Base-by-base conservation (phyloP, 2,888 invertebrate genomes). In the Hirtodrosophila confusa region DNA sequence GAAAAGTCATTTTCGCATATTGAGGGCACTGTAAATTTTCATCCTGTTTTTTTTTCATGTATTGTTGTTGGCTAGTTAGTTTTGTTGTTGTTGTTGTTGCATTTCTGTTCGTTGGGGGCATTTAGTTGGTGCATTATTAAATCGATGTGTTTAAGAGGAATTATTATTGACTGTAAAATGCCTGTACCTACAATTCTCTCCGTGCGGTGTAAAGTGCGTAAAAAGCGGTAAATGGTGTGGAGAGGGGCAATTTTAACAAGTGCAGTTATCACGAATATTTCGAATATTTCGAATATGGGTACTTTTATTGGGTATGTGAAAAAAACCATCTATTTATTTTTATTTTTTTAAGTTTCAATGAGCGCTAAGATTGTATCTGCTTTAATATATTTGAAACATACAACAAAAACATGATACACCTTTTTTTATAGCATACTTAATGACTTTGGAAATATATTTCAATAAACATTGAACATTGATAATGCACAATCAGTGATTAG, bases 81-180 rank as follows among this genome's bases (percentile, higher is more conserved):
- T 79, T 57, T 47, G 33, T 7, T 37, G 11, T 43, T 51, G 41
- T 12, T 31, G 39, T 37, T 51, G 12, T 12, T 27, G n/a, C n/a
- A n/a, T n/a, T n/a, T n/a, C n/a, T n/a, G 40, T 12, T 36, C 41
- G 53, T 48, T 45, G 60, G 62, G 63, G 77, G 11, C 68, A 27
- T 60, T 65, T 44, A 47, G 36, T 48, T 40, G 58, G 53, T 88
- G 69, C 77, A 82, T 82, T 76, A 82, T 88, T 82, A 76, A 82
- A 83, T 51, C 73, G 63, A 55, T 77, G 87, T 73, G 84, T 88
- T 82, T 86, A 86, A 76, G 62, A 60, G 80, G 82, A 84, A 84
- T 86, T 88, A 84, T 86, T 88, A 88, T 88, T 86, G 88, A 65
- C 85, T 84, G 73, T 60, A 63, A 71, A 79, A 69, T 62, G 72